phyloP scores from a whole-genome alignment of 2,888 invertebrate species.

The Autographa pulchrina region DNA sequence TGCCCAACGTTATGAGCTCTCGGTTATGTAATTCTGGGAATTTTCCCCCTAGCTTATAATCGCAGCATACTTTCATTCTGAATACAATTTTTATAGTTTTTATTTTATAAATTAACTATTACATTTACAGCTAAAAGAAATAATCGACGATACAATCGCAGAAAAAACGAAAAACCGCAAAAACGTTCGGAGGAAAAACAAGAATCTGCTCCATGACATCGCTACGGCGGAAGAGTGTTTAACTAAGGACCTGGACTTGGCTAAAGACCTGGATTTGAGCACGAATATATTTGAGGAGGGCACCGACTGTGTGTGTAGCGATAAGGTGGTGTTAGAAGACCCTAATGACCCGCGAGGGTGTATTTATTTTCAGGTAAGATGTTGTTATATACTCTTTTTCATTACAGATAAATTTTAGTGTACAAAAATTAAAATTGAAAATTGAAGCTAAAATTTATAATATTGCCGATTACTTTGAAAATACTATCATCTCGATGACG shows the following conservation, averaged over 20 bases:
- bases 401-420: too few species aligned
- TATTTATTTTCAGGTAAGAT: conserved; percentile 90
- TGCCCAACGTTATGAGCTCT: too few species aligned
- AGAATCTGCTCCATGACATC: conserved; percentile 74
- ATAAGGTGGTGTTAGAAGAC: conserved; percentile 76
- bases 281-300: conserved; percentile 63
- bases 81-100: too few species aligned
- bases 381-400: too few species aligned
- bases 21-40: too few species aligned
- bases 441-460: too few species aligned
- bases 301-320: conserved; percentile 67
- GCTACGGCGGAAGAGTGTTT: conserved; percentile 69
- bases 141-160: conserved; percentile 45
- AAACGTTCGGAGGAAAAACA: conserved; percentile 70
- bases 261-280: conserved; percentile 64
- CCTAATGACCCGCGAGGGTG: conserved; percentile 89
- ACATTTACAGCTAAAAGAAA: conserved; percentile 49
- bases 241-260: conserved; percentile 64
- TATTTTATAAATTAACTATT: not conserved
- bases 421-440: too few species aligned
- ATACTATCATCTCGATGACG: too few species aligned
- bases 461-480: too few species aligned
- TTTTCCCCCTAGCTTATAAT: too few species aligned
- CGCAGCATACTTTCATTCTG: too few species aligned
- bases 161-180: conserved; percentile 53